These are phyloP conservation scores for Elysia chlorotica DNA, from an alignment of 1,140 invertebrate species.

Conservation along the genomic window DNA sequence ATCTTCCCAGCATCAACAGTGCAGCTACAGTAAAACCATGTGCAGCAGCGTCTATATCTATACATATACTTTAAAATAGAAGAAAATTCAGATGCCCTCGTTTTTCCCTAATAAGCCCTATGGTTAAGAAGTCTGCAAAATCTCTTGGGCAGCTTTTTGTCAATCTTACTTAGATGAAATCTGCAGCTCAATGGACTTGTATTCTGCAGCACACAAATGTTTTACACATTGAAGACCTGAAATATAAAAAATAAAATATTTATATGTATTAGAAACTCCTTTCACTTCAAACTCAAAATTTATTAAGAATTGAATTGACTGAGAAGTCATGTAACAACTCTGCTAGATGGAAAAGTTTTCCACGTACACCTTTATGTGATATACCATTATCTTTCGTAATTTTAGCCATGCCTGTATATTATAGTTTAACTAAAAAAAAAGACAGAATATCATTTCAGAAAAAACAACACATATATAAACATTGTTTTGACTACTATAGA, in stretches of 20 bases:
- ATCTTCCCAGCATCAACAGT: background rate
- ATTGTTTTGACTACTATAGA: background rate
- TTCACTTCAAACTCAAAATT: too few species aligned
- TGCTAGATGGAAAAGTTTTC: too few species aligned
- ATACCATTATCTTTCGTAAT: too few species aligned
- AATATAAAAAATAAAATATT: slow-evolving; percentile 19
- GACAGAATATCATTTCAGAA: too few species aligned
- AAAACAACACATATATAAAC: too few species aligned
- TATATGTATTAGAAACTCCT: too few species aligned
- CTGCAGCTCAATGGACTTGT: slow-evolving; percentile 74
- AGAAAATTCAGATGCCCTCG: background rate
- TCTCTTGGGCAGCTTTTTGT: background rate
- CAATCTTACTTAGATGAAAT: slow-evolving; percentile 74
- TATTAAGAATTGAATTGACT: too few species aligned
- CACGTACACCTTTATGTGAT: too few species aligned
- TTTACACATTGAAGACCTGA: slow-evolving; percentile 75
- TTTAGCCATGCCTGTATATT: too few species aligned
- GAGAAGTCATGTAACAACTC: too few species aligned
- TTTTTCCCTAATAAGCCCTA: background rate
- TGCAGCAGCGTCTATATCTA: background rate
- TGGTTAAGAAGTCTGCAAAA: background rate
- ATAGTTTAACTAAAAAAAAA: too few species aligned
- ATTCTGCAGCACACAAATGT: slow-evolving; percentile 73
- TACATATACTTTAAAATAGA: background rate
- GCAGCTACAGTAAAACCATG: background rate